Conservation (phyloP, 2,888 invertebrate species). For the Chironomus riparius region DNA sequence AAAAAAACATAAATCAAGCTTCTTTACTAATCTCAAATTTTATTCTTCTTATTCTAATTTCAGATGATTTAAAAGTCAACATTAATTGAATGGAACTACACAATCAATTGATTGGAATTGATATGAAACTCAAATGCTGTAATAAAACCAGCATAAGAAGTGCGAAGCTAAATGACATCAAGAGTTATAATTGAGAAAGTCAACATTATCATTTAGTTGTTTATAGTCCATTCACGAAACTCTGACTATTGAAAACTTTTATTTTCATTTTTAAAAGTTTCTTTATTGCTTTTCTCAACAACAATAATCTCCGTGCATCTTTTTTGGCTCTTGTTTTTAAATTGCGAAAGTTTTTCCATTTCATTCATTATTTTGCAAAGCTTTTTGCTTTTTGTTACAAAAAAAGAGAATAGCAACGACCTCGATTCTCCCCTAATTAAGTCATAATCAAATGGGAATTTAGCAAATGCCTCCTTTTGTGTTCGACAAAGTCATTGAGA, state of each 20-base stretch:
- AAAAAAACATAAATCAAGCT: no score
- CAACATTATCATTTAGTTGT: not conserved
- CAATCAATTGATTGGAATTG: constrained; percentile 10
- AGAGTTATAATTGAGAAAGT: not conserved
- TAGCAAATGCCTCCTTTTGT: not conserved
- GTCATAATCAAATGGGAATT: not conserved
- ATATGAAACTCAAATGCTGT: constrained; percentile 8
- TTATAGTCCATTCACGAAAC: not conserved
- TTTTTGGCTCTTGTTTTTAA: not conserved
- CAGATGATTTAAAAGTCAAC: not conserved
- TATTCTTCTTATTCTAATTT: constrained; percentile 1
- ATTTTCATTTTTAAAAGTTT: not conserved
- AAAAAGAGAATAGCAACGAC: not conserved
- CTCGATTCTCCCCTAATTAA: not conserved
- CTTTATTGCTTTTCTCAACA: not conserved
- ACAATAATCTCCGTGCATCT: not conserved
- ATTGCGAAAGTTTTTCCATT: not conserved
- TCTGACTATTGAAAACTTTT: not conserved
- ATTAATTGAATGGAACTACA: not conserved
- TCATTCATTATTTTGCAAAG: not conserved
- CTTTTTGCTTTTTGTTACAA: no score
- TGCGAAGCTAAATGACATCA: constrained; percentile 6
- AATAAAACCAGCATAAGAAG: constrained; percentile 14
- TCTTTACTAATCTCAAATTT: not conserved
- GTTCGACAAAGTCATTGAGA: not conserved